These are phyloP conservation scores for Aphidius gifuensis DNA, from an alignment of 1,140 invertebrate genomes.

Conservation along the genomic window DNA sequence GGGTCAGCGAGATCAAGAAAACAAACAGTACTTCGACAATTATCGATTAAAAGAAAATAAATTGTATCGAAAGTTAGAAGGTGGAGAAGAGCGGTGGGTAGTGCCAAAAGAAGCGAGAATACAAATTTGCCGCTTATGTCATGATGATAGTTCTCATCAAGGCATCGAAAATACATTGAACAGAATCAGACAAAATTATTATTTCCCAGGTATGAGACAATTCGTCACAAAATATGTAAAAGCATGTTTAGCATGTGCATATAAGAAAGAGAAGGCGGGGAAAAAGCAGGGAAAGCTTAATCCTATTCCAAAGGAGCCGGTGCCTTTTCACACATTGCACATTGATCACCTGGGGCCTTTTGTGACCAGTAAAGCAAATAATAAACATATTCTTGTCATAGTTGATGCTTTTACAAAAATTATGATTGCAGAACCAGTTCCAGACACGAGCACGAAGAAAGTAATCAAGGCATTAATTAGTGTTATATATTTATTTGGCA, in stretches of 20 bases:
- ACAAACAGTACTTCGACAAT: slow-evolving; percentile 22
- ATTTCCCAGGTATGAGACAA: slow-evolving; percentile 32
- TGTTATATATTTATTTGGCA: slow-evolving; percentile 27
- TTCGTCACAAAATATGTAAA: slow-evolving; percentile 31
- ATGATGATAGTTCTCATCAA: slow-evolving; percentile 39
- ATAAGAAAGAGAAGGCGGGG: slow-evolving; percentile 23
- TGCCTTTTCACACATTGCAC: slow-evolving; percentile 41
- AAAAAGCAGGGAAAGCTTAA: slow-evolving; percentile 24
- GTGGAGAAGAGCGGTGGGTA: slow-evolving; percentile 31
- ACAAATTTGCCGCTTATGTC: slow-evolving; percentile 35
- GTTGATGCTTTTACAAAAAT: slow-evolving; percentile 40
- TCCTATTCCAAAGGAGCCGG: slow-evolving; percentile 32
- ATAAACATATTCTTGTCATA: slow-evolving; percentile 30
- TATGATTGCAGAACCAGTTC: slow-evolving; percentile 34
- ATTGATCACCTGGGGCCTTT: slow-evolving; percentile 37
- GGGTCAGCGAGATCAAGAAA: slow-evolving; percentile 11
- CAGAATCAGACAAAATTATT: slow-evolving; percentile 29
- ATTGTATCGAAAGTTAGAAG: slow-evolving; percentile 26
- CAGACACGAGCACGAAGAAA: slow-evolving; percentile 26
- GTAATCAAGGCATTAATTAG: slow-evolving; percentile 26
- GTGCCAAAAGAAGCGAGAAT: slow-evolving; percentile 33
- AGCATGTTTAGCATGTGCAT: slow-evolving; percentile 28
- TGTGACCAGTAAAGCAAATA: slow-evolving; percentile 21
- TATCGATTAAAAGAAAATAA: slow-evolving; percentile 22
- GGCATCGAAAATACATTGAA: slow-evolving; percentile 27